Evolutionary conservation across 2,888 invertebrate species (phyloP).

Genomic region (Ectemnius continuus): DNA sequence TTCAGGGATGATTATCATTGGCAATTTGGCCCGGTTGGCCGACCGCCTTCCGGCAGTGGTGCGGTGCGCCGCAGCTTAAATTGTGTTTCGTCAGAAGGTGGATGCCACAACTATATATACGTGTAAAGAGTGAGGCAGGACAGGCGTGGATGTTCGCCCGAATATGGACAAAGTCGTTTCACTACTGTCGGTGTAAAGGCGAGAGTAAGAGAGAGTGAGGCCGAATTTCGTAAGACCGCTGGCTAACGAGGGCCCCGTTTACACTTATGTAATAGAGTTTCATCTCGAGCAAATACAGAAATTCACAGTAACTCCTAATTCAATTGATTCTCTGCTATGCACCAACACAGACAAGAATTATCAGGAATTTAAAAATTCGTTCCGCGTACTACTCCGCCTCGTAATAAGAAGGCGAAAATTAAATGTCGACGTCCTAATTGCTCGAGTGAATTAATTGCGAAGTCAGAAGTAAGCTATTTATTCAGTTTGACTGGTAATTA

Average conservation of each 20-base stretch:
- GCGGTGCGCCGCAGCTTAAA: not conserved
- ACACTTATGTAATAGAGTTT: not conserved
- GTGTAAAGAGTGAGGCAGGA: not conserved
- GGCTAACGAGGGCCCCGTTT: not conserved
- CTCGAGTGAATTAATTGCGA: no score
- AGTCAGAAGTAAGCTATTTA: no score
- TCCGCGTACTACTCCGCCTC: no score
- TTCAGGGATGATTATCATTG: constrained; percentile 2
- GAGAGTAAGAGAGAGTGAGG: constrained; percentile 7
- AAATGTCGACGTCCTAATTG: no score
- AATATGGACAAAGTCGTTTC: not conserved
- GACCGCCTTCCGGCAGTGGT: no score
- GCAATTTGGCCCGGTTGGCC: constrained; percentile 9
- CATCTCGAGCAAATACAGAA: no score
- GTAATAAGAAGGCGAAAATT: no score
- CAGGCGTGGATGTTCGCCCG: not conserved
- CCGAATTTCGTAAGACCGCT: not conserved
- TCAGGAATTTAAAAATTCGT: no score
- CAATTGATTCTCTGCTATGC: no score
- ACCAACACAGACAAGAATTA: no score
- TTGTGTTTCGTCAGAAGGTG: constrained; percentile 18
- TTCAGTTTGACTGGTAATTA: no score
- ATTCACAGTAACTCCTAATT: no score
- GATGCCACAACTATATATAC: not conserved
- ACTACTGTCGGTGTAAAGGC: not conserved